Percentiles rank a stretch among this genome's conserved stretches.
Conservation (phyloP, 2,888 invertebrate species). For the Platycheirus rosarum region DNA sequence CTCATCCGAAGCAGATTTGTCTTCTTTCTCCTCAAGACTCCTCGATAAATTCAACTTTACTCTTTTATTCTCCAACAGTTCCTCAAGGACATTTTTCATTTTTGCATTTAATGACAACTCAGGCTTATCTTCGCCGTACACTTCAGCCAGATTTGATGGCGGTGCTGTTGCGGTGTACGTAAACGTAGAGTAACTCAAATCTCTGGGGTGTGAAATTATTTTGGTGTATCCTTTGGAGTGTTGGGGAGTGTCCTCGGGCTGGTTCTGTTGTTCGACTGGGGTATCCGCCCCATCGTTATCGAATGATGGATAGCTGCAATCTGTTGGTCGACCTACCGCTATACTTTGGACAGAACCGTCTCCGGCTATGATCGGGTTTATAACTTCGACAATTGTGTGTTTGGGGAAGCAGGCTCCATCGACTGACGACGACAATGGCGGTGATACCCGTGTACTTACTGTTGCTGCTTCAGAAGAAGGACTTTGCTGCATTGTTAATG, state of each 20-base stretch:
- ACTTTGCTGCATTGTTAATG: constrained; percentile 79
- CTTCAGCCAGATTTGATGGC: constrained; percentile 32
- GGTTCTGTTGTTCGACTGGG: constrained; percentile 53
- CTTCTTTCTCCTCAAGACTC: constrained; percentile 80
- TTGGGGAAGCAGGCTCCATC: constrained; percentile 65
- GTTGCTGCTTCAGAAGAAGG: constrained; percentile 36
- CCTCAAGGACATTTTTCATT: constrained; percentile 83
- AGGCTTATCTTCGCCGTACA: constrained; percentile 61
- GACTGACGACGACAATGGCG: constrained; percentile 44
- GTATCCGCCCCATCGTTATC: constrained; percentile 76
- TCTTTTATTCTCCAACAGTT: constrained; percentile 81
- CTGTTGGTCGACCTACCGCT: constrained; percentile 79
- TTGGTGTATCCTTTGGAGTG: constrained; percentile 44
- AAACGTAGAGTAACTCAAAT: constrained; percentile 49
- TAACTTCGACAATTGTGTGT: constrained; percentile 82
- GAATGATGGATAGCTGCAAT: constrained; percentile 78
- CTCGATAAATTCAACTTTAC: constrained; percentile 83
- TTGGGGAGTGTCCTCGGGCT: constrained; percentile 66
- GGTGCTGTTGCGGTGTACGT: constrained; percentile 29
- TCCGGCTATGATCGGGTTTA: constrained; percentile 82
- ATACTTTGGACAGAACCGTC: constrained; percentile 82
- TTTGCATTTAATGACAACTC: constrained; percentile 82
- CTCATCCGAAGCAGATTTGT: constrained; percentile 55
- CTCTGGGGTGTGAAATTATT: constrained; percentile 52
- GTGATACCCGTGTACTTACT: constrained; percentile 20